Conservation (phyloP, 2,797 vertebrate species). For the Leuciscus waleckii region DNA sequence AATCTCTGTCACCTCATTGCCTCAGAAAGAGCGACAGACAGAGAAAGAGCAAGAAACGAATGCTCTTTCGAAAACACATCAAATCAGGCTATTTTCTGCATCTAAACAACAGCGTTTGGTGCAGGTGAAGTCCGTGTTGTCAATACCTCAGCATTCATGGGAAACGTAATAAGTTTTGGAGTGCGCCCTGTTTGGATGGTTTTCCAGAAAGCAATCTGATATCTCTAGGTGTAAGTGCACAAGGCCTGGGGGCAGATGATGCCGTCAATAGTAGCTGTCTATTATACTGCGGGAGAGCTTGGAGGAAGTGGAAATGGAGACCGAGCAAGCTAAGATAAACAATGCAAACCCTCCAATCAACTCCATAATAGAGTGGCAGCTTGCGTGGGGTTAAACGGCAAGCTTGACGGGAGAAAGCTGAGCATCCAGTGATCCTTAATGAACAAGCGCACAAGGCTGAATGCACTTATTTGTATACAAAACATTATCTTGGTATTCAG, state of each 20-base stretch:
- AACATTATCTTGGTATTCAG: constrained; percentile 83
- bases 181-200: constrained; percentile 35
- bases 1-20: constrained; percentile 30
- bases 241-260: constrained; percentile 36
- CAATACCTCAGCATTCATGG: constrained; percentile 42
- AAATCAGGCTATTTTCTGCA: constrained; percentile 39
- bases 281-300: constrained; percentile 71
- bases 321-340: constrained; percentile 78
- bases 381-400: constrained; percentile 77
- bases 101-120: constrained; percentile 33
- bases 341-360: constrained; percentile 79
- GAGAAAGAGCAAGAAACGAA: constrained; percentile 7
- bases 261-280: constrained; percentile 39
- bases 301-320: constrained; percentile 72
- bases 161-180: constrained; percentile 51
- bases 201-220: constrained; percentile 55
- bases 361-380: constrained; percentile 76
- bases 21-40: neutral
- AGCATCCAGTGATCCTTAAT: constrained; percentile 79
- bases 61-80: constrained; percentile 28
- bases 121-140: constrained; percentile 33
- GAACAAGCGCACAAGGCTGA: constrained; percentile 74
- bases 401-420: constrained; percentile 59
- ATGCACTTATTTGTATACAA: constrained; percentile 75
- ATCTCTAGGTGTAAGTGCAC: constrained; percentile 53